Base-by-base conservation (phyloP, 2,888 invertebrate genomes). In the Julus scandinavius region DNA sequence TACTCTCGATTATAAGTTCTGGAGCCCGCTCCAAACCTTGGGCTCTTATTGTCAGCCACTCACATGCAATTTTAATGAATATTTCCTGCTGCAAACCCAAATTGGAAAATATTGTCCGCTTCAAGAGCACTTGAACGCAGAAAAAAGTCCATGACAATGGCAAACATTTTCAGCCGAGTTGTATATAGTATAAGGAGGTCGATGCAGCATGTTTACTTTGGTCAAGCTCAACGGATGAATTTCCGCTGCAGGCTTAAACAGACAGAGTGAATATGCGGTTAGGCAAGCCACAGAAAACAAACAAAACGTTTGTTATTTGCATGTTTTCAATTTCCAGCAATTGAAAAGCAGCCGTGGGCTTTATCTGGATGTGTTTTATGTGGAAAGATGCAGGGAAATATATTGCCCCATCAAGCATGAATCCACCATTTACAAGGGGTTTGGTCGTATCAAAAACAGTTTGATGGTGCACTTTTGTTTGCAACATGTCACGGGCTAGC, bases 271-370 rank as follows among this genome's bases (percentile, higher is more conserved):
- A 17, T 54, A 54, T 3, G 3, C 54, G 54, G 54, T 54, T 13
- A 54, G 54, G 3, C 58, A 63, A n/a, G n/a, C n/a, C 15, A 2
- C 58, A 17, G 72, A 72, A 72, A 72, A 72, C 72, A 72, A 72
- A 63, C 72, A 11, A 3, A 29, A 72, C 20, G 54, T 11, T 72
- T 7, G 54, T 54, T 17, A 72, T 72, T 72, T 72, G 29, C 72
- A 72, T 72, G 72, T 72, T 72, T 72, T 72, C 72, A 72, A 72
- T 29, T 72, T 72, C 72, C 72, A 72, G 72, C 7, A 29, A 72
- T 20, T 29, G 29, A 29, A 72, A 20, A 9, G 20, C 20, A 20
- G 9, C 29, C 20, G 11, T 72, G 29, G 29, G 45, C 54, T 13
- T 54, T 49, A 54, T 17, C 54, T n/a, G n/a, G 2, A n/a, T 6